Conservation (phyloP, 2,888 invertebrate genomes). For the Drosophila paramelanica region DNA sequence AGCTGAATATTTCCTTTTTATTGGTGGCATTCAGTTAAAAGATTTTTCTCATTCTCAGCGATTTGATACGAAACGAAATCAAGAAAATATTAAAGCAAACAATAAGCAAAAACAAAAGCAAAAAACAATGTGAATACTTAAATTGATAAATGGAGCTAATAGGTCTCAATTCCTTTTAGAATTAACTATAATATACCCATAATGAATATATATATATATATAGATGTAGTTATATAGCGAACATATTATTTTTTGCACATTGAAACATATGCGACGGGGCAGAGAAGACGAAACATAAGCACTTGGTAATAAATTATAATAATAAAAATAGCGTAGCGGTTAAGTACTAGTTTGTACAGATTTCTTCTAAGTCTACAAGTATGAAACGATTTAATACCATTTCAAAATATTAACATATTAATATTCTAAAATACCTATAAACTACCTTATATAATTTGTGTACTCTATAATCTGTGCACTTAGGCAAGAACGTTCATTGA, state of each 20-base stretch:
- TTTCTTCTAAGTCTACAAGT: conserved; percentile 40
- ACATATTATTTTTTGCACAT: conserved; percentile 6
- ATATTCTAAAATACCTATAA: conserved; percentile 16
- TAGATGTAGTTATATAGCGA: conserved; percentile 2
- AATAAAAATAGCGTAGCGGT: conserved; percentile 35
- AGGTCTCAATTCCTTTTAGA: conserved; percentile 25
- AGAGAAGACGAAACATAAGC: background rate
- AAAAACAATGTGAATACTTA: conserved; percentile 2
- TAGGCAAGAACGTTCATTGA: conserved; percentile 11
- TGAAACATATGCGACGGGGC: conserved; percentile 3
- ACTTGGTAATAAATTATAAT: background rate
- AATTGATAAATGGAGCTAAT: background rate
- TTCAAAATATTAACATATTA: background rate
- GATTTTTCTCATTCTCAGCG: conserved; percentile 6
- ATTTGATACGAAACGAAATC: conserved; percentile 14
- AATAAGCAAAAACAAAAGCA: conserved; percentile 1
- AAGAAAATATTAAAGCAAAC: background rate
- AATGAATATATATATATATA: conserved; percentile 17
- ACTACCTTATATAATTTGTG: conserved; percentile 3
- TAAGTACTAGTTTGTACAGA: conserved; percentile 55
- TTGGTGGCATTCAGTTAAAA: background rate
- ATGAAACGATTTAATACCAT: conserved; percentile 15
- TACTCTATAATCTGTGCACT: conserved; percentile 19
- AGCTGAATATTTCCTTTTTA: background rate
- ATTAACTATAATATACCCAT: conserved; percentile 10